Evolutionary conservation across 2,888 invertebrate species (phyloP), one percentile per base, ranked within the genome.

Genomic region (Lamellibrachia columna): DNA sequence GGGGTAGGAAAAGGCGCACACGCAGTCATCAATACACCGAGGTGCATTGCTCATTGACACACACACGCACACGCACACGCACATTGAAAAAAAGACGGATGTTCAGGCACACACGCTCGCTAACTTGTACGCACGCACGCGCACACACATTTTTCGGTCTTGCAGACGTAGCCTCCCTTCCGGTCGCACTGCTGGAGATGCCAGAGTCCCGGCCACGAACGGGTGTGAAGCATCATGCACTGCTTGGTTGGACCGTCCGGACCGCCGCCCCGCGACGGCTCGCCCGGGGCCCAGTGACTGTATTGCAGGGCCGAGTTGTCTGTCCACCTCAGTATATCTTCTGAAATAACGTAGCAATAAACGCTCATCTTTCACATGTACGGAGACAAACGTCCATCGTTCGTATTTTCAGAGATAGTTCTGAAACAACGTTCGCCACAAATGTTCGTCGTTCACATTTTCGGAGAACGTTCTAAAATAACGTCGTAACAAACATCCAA

Each of bases 201-300:
- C 75, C 75, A 75, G 75, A 75, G 75, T 4, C 75, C 75, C 22
- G 75, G 75, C 75, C 75, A 75, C 2, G 75, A 75, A n/a, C 75
- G 75, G 75, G 22, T 75, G 75, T 75, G 75, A 22, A 75, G 75
- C 75, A 75, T 75, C 75, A 75, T 75, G 22, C 75, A 75, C 75
- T 75, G 75, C 22, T 75, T 75, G 75, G 75, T n/a, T n/a, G 75
- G 75, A 40, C 40, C 40, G 4, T 75, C 15, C 6, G n/a, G 75
- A 75, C 75, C 75, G 75, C 75, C 75, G 75, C 75, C 75, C 22
- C 75, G 15, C 75, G 75, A 75, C 11, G 94, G 94, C 75, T 94
- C 93, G 6, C 93, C 93, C 2, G 93, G 93, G 9, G 92, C 92
- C 94, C 94, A 94, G 92, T 91, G 91, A 22, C 53, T 92, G 91